Base-by-base conservation (phyloP, 2,113 vertebrate genomes). In the Poeciliopsis occidentalis region DNA sequence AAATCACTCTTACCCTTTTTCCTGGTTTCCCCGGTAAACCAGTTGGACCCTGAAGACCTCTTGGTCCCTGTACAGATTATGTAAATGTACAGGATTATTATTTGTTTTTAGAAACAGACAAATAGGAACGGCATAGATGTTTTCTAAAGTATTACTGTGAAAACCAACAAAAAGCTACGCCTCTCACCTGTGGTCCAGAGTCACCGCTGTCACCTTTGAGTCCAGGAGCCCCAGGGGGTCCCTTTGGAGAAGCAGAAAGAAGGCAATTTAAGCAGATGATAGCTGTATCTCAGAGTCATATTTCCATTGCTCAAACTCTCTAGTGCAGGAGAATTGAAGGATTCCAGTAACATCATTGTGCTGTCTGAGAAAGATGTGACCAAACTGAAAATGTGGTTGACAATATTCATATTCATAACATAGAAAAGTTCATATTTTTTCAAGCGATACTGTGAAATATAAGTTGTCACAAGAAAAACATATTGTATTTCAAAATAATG, bases 201-300 rank as follows among this genome's bases (percentile, higher is more conserved):
- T 98, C 97, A n/a, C 98, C 98, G 65, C 91, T 60, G 79, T 99
- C 97, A 83, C 98, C 97, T 92, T 99, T 99, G 81, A 95, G 95
- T 74, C 98, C 98, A 54, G 96, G 7, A 71, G 94, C 54, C 79
- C 98, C 98, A 83, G 97, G 96, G 64, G 92, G 92, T 70, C 98
- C 98, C 98, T 99, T 61, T 65, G 74, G 88, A 83, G 54, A 80
- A 81, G 82, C 34, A 80, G 10, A 19, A 47, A 17, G 1, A 17
- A 47, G 17, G 17, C 1, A 19, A 47, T 19, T 41, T 47, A 17
- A 19, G 19, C 8, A 37, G 5, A 47, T 19, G 1, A 5, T 47
- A 19, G 15, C 4, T 47, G 44, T 47, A 57, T 8, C 19, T 7
- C 22, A 24, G 17, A 54, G 19, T 54, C 17, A 54, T 54, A 54